Evolutionary conservation across 2,888 invertebrate genomes (phyloP), one percentile per base, ranked within the genome.

Genomic region (Augochlorella aurata): DNA sequence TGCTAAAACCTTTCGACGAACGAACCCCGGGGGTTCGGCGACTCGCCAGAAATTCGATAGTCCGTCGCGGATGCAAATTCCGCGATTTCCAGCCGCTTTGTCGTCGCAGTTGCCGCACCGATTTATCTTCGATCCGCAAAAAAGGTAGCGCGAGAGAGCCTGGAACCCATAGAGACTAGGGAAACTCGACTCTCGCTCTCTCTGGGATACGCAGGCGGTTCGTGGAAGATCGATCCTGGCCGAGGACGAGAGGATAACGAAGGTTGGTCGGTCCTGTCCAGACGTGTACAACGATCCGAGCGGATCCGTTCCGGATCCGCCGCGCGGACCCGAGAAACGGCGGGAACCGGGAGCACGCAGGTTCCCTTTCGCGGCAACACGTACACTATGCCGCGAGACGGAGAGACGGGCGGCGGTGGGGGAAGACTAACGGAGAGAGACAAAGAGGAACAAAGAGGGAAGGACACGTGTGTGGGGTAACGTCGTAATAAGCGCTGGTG

Each of bases 401-500:
- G 29, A 38, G 18, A 63, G 47, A 49, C 16, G 14, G 47, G 47
- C 14, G 3, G 14, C 5, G 5, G 50, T 16, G 9, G 21, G 52
- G 21, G 21, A 69, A 52, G 21, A 24, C 44, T 69, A 52, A 50
- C 16, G 45, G 44, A 66, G 44, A 45, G 18, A 8, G 38, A 63
- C 8, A 18, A 18, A 52, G 52, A 52, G 45, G n/a, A 8, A 24
- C 10, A 47, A 16, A 49, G 21, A 24, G 18, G 58, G 47, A 74
- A 52, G 44, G 21, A 68, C 50, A 16, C 54, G 44, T 45, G 71
- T 52, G 52, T 18, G n/a, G 49, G 44, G 75, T 72, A 50, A 74
- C 76, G 82, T 74, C 78, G 78, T 82, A 74, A 83, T 75, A 82
- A 78, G 68, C 72, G 82, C 45, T 63, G 38, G 63, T 52, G 70